A percentile compares a stretch with the other conserved stretches of the same genome.
These are phyloP conservation scores for Oreohelix idahoensis DNA, from an alignment of 1,140 invertebrate species.

Conservation along the genomic window DNA sequence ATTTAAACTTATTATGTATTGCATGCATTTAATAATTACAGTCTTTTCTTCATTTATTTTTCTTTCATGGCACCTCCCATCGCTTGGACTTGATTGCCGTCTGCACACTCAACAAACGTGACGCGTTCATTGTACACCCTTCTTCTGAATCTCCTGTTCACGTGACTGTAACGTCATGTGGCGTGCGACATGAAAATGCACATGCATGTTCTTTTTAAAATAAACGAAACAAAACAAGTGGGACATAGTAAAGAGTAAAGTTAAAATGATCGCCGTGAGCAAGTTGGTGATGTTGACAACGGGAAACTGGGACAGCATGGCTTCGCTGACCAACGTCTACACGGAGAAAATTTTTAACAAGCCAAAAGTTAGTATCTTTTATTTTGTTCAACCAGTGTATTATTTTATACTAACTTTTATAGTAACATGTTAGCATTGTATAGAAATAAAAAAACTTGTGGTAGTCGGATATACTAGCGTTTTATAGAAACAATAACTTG, in stretches of 20 bases:
- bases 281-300: slow-evolving; percentile 69
- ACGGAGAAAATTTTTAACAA: slow-evolving; percentile 67
- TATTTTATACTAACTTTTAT: not conserved
- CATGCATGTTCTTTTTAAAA: not conserved
- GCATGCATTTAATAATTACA: not conserved
- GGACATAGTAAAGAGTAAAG: slow-evolving; percentile 73
- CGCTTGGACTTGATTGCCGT: no score
- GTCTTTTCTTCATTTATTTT: not conserved
- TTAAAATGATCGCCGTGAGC: slow-evolving; percentile 67
- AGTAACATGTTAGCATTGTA: not conserved
- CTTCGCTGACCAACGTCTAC: slow-evolving; percentile 71
- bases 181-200: not conserved
- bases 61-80: not conserved
- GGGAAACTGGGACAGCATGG: slow-evolving; percentile 72
- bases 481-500: no score
- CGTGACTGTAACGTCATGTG: no score
- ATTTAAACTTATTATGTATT: not conserved
- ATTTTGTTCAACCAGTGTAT: not conserved
- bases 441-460: no score
- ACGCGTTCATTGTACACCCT: no score
- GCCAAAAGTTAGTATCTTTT: slow-evolving; percentile 60
- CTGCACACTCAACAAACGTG: no score
- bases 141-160: no score
- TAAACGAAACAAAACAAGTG: slow-evolving; percentile 63
- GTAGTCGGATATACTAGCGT: no score